Conservation (phyloP, 1,140 invertebrate species). For the Drosophila repleta region DNA sequence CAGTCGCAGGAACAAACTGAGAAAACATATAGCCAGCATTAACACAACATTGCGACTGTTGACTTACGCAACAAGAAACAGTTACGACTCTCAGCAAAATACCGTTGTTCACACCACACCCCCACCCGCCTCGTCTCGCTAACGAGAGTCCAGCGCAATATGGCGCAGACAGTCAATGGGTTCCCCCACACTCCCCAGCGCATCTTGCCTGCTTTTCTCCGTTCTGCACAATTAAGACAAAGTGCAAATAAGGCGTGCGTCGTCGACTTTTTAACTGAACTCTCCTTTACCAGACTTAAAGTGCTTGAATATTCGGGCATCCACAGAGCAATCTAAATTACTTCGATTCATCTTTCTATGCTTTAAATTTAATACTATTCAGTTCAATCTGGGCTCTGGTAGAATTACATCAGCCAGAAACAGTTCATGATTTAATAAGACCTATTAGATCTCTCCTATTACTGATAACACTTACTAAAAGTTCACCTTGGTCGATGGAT, state of each 20-base stretch:
- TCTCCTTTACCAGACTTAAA: constrained; percentile 1
- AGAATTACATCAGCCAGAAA: no score
- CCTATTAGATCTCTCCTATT: no score
- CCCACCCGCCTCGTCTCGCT: background rate
- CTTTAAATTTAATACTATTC: no score
- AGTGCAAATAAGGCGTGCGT: constrained; percentile 51
- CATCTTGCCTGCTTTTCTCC: background rate
- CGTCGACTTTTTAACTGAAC: constrained; percentile 59
- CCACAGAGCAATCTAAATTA: no score
- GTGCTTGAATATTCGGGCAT: no score
- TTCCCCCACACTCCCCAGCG: background rate
- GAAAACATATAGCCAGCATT: constrained; percentile 73
- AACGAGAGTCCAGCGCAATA: background rate
- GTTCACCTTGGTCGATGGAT: no score
- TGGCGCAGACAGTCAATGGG: background rate
- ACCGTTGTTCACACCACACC: constrained; percentile 25
- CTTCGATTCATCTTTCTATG: no score
- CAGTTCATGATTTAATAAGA: no score
- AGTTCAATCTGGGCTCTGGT: no score
- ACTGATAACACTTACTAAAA: no score
- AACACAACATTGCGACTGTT: constrained; percentile 80
- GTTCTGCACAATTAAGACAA: constrained; percentile 52
- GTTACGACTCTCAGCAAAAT: constrained; percentile 57
- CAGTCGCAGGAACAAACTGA: constrained; percentile 9
- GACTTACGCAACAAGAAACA: constrained; percentile 77